Evolutionary conservation across 2,888 invertebrate species (phyloP).

Genomic region (Catonia carolina): DNA sequence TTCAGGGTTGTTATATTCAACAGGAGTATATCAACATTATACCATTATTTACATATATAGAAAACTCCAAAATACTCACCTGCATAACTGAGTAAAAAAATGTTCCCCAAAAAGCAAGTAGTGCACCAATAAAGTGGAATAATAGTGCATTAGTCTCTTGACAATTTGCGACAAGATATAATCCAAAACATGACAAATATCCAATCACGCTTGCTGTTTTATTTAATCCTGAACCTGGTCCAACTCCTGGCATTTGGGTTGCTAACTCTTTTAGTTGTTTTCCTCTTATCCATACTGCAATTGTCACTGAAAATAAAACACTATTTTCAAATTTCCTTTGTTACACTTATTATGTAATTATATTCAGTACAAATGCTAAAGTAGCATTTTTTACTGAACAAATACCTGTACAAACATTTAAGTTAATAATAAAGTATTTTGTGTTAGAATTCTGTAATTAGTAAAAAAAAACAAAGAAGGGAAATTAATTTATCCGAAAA

Average conservation of each 20-base stretch:
- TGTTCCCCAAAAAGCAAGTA: slow-evolving; percentile 51
- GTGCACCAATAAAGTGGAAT: slow-evolving; percentile 53
- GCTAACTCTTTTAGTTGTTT: slow-evolving; percentile 46
- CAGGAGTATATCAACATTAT: too few species aligned
- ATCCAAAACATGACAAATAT: slow-evolving; percentile 47
- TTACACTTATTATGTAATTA: too few species aligned
- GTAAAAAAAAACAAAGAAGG: too few species aligned
- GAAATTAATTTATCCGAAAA: too few species aligned
- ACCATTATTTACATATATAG: too few species aligned
- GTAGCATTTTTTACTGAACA: too few species aligned
- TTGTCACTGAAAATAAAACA: slow-evolving; percentile 42
- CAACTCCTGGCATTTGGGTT: slow-evolving; percentile 35
- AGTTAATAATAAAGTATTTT: too few species aligned
- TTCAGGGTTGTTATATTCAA: too few species aligned
- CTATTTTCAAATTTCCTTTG: too few species aligned
- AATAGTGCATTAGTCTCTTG: slow-evolving; percentile 50
- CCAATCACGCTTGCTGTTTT: slow-evolving; percentile 45
- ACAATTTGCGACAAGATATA: slow-evolving; percentile 54
- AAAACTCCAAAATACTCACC: slow-evolving; percentile 41
- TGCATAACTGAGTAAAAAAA: slow-evolving; percentile 51
- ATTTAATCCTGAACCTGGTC: slow-evolving; percentile 39
- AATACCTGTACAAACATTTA: too few species aligned
- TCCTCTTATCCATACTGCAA: slow-evolving; percentile 50
- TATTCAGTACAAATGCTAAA: too few species aligned
- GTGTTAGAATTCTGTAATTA: too few species aligned